Percentiles rank a stretch among this genome's conserved stretches.
phyloP scores from a whole-genome alignment of 2,797 vertebrate genomes.

The Glossophaga mutica region DNA sequence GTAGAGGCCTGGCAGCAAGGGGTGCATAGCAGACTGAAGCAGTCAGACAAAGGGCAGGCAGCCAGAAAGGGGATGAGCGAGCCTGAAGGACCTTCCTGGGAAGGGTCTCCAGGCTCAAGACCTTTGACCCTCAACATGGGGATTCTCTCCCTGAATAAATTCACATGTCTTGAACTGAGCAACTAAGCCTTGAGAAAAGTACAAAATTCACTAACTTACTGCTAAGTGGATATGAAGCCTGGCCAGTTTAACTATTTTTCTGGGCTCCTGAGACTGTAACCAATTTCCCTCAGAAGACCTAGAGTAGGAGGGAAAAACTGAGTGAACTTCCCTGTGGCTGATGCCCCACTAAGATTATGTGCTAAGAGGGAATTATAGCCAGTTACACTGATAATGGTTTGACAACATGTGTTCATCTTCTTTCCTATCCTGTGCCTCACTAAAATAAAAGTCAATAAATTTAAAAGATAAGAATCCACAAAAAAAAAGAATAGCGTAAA shows the following conservation, averaged over 20 bases:
- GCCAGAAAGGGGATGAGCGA: not conserved
- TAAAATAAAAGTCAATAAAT: not conserved
- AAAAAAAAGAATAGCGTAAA: not conserved
- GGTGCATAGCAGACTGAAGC: not conserved
- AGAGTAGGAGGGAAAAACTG: not conserved
- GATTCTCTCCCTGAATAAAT: not conserved
- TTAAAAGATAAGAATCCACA: not conserved
- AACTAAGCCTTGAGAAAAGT: not conserved
- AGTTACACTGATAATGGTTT: not conserved
- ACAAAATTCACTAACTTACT: not conserved
- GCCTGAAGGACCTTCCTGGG: not conserved
- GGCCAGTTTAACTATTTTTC: not conserved
- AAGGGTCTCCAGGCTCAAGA: not conserved
- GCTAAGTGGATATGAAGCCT: not conserved
- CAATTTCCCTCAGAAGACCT: not conserved
- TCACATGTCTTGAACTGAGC: not conserved
- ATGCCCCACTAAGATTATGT: not conserved
- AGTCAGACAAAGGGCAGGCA: not conserved
- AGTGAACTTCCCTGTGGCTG: not conserved
- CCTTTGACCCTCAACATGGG: not conserved
- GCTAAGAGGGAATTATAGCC: not conserved
- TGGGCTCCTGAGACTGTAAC: not conserved
- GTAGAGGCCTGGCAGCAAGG: not conserved
- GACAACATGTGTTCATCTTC: not conserved
- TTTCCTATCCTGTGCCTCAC: not conserved